These are phyloP conservation scores for Carassius gibelio DNA, from an alignment of 2,113 vertebrate genomes.

Conservation along the genomic window DNA sequence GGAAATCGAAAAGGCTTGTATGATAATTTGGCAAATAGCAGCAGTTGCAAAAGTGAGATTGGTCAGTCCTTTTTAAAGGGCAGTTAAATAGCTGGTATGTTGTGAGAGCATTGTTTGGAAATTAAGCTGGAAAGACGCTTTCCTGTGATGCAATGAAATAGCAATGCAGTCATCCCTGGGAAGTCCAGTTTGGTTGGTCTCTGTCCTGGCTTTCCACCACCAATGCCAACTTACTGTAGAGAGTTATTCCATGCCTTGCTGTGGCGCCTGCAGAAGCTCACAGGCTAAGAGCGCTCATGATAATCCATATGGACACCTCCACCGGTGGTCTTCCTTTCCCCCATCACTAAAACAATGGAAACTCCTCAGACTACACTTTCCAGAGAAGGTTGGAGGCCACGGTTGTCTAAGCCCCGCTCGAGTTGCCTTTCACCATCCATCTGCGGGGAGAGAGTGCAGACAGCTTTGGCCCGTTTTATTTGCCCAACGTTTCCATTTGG, in stretches of 20 bases:
- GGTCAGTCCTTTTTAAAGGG: background rate
- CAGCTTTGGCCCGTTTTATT: conserved; percentile 73
- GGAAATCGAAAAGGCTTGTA: background rate
- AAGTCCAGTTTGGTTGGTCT: conserved; percentile 56
- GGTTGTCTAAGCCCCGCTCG: conserved; percentile 63
- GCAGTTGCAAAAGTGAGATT: background rate
- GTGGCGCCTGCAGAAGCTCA: conserved; percentile 53
- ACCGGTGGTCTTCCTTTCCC: conserved; percentile 44
- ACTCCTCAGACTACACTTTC: conserved; percentile 66
- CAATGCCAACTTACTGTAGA: conserved; percentile 35
- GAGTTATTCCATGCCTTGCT: conserved; percentile 48
- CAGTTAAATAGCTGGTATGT: conserved; percentile 30
- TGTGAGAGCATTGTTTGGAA: conserved; percentile 32
- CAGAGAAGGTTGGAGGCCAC: conserved; percentile 55
- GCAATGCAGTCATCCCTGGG: conserved; percentile 49
- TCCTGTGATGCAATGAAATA: conserved; percentile 63
- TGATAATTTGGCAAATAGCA: background rate
- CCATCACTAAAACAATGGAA: conserved; percentile 60
- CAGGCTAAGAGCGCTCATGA: conserved; percentile 25
- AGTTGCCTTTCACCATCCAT: conserved; percentile 75
- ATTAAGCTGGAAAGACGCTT: conserved; percentile 40
- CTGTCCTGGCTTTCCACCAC: conserved; percentile 31
- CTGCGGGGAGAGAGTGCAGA: conserved; percentile 74
- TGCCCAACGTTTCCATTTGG: conserved; percentile 74
- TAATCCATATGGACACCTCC: conserved; percentile 55